Evolutionary conservation across 2,113 vertebrate species (phyloP).

Genomic region (Percopsis transmontana): DNA sequence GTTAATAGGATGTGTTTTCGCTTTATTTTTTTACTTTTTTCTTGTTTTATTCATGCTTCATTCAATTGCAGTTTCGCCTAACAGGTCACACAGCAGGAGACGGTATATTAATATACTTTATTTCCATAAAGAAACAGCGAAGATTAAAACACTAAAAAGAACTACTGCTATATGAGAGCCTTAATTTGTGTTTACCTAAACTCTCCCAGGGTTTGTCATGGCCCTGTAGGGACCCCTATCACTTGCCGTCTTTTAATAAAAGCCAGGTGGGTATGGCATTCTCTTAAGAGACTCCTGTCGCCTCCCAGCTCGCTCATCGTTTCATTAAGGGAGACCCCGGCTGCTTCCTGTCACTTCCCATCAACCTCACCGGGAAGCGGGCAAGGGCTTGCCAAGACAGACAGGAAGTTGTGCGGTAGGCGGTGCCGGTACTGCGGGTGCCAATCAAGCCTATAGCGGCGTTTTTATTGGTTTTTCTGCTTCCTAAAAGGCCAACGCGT

Average conservation of each 20-base stretch:
- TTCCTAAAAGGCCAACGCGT: neutral
- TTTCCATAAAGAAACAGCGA: conserved; percentile 7
- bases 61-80: neutral
- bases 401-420: conserved; percentile 18
- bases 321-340: conserved; percentile 36
- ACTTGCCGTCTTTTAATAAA: neutral
- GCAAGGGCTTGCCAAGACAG: conserved; percentile 5
- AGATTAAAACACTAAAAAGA: conserved; percentile 2
- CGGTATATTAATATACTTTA: neutral
- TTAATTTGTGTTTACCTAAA: neutral
- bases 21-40: neutral
- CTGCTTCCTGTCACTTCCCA: conserved; percentile 36
- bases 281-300: neutral
- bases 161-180: neutral
- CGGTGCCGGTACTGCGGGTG: neutral
- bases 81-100: conserved; percentile 13
- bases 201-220: neutral
- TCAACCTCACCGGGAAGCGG: conserved; percentile 30
- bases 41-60: neutral
- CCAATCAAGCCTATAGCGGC: neutral
- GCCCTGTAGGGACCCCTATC: neutral
- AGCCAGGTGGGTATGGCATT: conserved; percentile 3
- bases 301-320: conserved; percentile 7
- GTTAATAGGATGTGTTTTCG: neutral
- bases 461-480: neutral